A percentile compares a stretch with the other conserved stretches of the same genome.
Conservation (phyloP, 92 coral and sea anemone genomes). For the Porites cylindrica region DNA sequence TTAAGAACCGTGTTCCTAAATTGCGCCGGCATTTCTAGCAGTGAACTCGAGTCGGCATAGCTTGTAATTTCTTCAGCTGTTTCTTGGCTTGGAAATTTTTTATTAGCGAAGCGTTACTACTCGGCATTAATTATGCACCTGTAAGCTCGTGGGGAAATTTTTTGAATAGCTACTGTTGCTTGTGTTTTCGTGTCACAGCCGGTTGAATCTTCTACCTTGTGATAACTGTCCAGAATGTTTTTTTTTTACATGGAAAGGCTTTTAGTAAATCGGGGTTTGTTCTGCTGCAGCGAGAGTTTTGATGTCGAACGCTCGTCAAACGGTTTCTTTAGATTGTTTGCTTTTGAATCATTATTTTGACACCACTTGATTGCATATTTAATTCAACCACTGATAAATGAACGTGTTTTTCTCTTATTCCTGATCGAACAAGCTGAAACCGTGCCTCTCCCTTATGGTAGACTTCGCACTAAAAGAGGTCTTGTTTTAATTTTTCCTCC, state of each 20-base stretch:
- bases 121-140: constrained; percentile 26
- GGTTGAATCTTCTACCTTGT: constrained; percentile 7
- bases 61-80: neutral
- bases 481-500: neutral
- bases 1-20: neutral
- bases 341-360: constrained; percentile 18
- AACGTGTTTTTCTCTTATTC: neutral
- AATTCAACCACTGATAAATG: neutral
- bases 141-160: neutral
- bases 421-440: neutral
- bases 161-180: neutral
- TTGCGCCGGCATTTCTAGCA: neutral
- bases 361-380: neutral
- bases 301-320: constrained; percentile 1
- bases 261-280: neutral
- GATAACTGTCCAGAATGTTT: neutral
- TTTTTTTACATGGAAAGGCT: neutral
- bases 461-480: constrained; percentile 9
- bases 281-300: neutral
- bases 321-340: constrained; percentile 18
- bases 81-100: constrained; percentile 14
- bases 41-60: neutral
- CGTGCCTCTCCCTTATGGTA: neutral
- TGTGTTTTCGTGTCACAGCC: constrained; percentile 27
- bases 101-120: constrained; percentile 5